Base-by-base conservation (phyloP, 1,140 invertebrate genomes). In the Temnothorax longispinosus region DNA sequence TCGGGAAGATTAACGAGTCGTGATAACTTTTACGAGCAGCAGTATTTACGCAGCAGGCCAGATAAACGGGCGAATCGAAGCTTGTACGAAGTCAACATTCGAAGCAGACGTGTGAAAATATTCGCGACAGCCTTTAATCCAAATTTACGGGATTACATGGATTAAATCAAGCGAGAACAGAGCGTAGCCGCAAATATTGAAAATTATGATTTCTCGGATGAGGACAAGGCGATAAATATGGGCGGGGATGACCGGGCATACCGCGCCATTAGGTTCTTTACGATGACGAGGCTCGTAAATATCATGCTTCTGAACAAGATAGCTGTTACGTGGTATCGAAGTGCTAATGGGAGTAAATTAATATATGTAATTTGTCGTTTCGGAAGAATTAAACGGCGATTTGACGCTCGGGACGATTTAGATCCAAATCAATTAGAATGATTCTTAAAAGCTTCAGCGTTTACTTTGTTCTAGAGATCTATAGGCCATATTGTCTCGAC, bases 21-120 rank as follows among this genome's bases (percentile, higher is more conserved):
- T 38, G 80, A 84, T 84, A 84, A 75, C 67, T 74, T 81, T 84
- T 84, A 74, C 69, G 80, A 84, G 80, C 47, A 58, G 69, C 69
- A 60, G 18, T 84, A 81, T 81, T 71, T 71, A 52, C 67, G 67
- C 80, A 74, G 54, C 69, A 35, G 32, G 54, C 54, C 54, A 74
- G 80, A 84, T 84, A 75, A 84, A 71, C 38, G 69, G 65, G 18
- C 32, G 67, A 50, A 60, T 75, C 80, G 80, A 84, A 74, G 72
- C 52, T 47, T 32, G 54, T 35, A 74, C 41, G 27, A 47, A 47
- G 38, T 58, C 80, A 60, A 74, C n/a, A 84, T 47, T 41, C 67
- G 8, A 50, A 6, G 69, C 35, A 13, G 74, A 1, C 11, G 52
- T 27, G 54, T 13, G 41, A 60, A 72, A 82, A 58, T 74, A 74